Percentiles rank a stretch among this genome's conserved stretches.
These are phyloP conservation scores for Drosophila borealis DNA, from an alignment of 2,888 invertebrate species.

Conservation along the genomic window DNA sequence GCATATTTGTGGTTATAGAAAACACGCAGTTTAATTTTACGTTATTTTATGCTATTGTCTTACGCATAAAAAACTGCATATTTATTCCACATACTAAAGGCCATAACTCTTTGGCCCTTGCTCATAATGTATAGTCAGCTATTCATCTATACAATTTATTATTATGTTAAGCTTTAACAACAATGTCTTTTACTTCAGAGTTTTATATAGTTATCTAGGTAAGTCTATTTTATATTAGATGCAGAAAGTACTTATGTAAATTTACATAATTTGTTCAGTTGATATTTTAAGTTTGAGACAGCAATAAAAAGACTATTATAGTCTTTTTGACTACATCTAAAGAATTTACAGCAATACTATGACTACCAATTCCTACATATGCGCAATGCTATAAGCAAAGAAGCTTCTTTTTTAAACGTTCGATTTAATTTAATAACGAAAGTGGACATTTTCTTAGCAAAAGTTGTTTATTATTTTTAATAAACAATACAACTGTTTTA, in stretches of 20 bases:
- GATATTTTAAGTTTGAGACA: not conserved
- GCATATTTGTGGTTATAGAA: constrained; percentile 19
- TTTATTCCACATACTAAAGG: constrained; percentile 48
- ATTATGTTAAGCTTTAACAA: not conserved
- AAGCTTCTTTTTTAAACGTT: too few species aligned
- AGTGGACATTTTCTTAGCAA: too few species aligned
- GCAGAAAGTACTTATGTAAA: not conserved
- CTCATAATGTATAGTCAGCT: constrained; percentile 21
- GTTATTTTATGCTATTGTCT: constrained; percentile 40
- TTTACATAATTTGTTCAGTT: not conserved
- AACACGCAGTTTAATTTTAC: constrained; percentile 31
- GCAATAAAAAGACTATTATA: not conserved
- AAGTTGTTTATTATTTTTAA: too few species aligned
- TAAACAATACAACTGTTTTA: too few species aligned
- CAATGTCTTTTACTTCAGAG: constrained; percentile 7
- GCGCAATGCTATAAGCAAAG: too few species aligned
- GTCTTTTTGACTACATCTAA: too few species aligned
- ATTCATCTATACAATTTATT: constrained; percentile 18
- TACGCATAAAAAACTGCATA: constrained; percentile 49
- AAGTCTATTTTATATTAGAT: not conserved
- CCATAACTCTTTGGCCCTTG: constrained; percentile 60
- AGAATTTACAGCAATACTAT: too few species aligned
- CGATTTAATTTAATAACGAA: too few species aligned
- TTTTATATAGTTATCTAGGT: not conserved
- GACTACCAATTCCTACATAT: too few species aligned